phyloP scores from a whole-genome alignment of 2,888 invertebrate species.

The Campaea margaritaria region DNA sequence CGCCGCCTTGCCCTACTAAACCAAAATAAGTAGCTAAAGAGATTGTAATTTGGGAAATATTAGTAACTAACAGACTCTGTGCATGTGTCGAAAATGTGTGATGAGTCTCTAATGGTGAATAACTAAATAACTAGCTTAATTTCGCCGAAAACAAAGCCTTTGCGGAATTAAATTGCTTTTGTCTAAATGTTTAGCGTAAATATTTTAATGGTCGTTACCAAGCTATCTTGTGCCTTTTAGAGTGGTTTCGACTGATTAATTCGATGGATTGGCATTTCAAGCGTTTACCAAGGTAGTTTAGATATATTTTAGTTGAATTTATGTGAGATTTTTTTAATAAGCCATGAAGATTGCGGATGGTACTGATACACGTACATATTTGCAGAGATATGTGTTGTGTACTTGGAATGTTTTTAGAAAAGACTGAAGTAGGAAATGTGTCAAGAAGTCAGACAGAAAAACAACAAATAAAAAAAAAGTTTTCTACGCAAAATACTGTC shows the following conservation, averaged over 20 bases:
- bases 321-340: conserved; percentile 7
- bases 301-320: conserved; percentile 7
- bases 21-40: conserved; percentile 54
- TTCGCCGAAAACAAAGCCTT: too few relatives aligned
- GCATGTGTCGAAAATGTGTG: too few relatives aligned
- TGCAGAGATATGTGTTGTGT: too few relatives aligned
- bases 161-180: too few relatives aligned
- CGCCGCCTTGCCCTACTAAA: conserved; percentile 82
- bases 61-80: neutral
- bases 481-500: too few relatives aligned
- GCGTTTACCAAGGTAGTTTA: conserved; percentile 10
- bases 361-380: too few relatives aligned
- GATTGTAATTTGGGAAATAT: neutral
- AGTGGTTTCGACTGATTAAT: conserved; percentile 37
- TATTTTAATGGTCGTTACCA: neutral
- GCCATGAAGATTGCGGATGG: conserved; percentile 8
- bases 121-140: too few relatives aligned
- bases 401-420: neutral
- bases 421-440: conserved; percentile 13
- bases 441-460: too few relatives aligned
- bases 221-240: conserved; percentile 16
- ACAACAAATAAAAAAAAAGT: too few relatives aligned
- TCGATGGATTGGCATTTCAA: conserved; percentile 44
- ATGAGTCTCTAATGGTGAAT: too few relatives aligned
- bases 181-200: too few relatives aligned